Evolutionary conservation across 1,140 invertebrate species (phyloP).

Genomic region (Venturia canescens): DNA sequence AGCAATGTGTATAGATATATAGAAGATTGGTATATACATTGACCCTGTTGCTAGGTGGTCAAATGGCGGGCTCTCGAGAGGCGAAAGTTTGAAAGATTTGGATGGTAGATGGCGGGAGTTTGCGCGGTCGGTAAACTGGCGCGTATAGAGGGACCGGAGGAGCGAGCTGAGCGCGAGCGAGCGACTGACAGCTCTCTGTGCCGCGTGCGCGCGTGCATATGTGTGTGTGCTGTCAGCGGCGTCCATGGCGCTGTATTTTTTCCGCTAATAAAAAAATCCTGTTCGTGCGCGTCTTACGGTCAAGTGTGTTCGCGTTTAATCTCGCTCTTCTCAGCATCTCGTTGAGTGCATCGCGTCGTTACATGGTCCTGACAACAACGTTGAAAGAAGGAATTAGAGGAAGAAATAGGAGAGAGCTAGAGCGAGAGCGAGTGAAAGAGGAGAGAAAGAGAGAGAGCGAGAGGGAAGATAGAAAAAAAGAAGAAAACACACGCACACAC

Average conservation of each 20-base stretch:
- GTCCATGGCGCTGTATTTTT: slow-evolving; percentile 55
- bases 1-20: slow-evolving; percentile 52
- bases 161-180: neutral
- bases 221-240: slow-evolving; percentile 66
- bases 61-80: slow-evolving; percentile 53
- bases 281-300: no score
- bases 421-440: neutral
- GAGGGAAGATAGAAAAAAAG: neutral
- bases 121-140: slow-evolving; percentile 15
- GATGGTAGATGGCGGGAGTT: slow-evolving; percentile 56
- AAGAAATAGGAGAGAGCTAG: neutral
- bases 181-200: slow-evolving; percentile 61
- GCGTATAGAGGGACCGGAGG: neutral
- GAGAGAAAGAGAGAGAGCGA: neutral
- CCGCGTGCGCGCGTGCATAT: neutral
- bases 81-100: slow-evolving; percentile 23
- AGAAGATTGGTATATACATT: slow-evolving; percentile 54
- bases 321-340: neutral
- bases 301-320: no score
- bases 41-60: slow-evolving; percentile 66
- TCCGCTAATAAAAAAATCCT: slow-evolving; percentile 58
- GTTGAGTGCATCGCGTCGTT: neutral
- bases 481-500: neutral
- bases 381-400: neutral
- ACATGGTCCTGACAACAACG: neutral